Conservation (phyloP, 2,113 vertebrate genomes). For the Hirundichthys speculiger region DNA sequence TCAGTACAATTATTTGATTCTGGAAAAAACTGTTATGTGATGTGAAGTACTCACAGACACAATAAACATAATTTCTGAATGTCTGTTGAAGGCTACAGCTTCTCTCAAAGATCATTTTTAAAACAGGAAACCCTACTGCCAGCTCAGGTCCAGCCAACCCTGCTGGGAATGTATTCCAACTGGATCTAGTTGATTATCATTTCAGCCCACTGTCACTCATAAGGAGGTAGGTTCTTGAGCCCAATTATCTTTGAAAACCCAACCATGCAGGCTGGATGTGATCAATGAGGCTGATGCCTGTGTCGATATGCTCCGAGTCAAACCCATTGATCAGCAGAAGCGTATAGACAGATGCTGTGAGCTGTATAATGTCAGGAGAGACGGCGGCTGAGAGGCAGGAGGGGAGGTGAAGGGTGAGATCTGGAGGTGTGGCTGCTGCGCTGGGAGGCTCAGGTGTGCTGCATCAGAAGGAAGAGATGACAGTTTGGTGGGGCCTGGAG, state of each 20-base stretch:
- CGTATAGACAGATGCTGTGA: conserved; percentile 86
- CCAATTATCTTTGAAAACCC: conserved; percentile 92
- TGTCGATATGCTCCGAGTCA: conserved; percentile 87
- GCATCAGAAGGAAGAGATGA: conserved; percentile 87
- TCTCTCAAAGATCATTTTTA: conserved; percentile 43
- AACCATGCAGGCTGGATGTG: conserved; percentile 84
- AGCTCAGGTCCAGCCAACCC: conserved; percentile 56
- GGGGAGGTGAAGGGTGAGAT: background rate
- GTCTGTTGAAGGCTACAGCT: conserved; percentile 47
- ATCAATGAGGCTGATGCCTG: conserved; percentile 89
- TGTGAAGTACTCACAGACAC: conserved; percentile 8
- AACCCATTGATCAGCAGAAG: conserved; percentile 89
- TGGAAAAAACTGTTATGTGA: background rate
- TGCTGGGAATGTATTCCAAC: conserved; percentile 63
- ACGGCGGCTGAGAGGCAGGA: conserved; percentile 19
- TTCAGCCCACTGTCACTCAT: conserved; percentile 77
- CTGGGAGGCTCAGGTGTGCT: conserved; percentile 89
- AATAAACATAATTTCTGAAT: conserved; percentile 37
- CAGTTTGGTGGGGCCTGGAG: conserved; percentile 76
- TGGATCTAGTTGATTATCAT: conserved; percentile 78
- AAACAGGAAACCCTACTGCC: conserved; percentile 57
- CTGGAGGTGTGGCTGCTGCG: conserved; percentile 43
- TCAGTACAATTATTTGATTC: no score
- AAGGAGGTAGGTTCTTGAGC: conserved; percentile 73
- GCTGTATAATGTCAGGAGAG: conserved; percentile 90